Conservation (phyloP, 1,140 invertebrate species). For the Drosophila repleta region DNA sequence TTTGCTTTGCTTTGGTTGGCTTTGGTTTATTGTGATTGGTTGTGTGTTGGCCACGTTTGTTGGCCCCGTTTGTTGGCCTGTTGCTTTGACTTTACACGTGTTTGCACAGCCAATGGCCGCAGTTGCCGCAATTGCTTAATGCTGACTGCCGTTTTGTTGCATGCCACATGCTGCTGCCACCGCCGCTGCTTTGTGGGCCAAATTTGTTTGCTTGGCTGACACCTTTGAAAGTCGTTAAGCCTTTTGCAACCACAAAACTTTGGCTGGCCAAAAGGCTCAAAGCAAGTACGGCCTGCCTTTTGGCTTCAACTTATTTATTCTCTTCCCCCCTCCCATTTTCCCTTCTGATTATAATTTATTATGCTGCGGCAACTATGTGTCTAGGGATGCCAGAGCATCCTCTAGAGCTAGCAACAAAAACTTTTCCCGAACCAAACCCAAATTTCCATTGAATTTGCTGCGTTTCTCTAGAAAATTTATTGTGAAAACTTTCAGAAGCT, state of each 20-base stretch:
- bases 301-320: constrained; percentile 17
- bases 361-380: neutral
- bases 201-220: constrained; percentile 75
- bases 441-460: too few relatives aligned
- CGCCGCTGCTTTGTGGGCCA: constrained; percentile 41
- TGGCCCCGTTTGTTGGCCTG: constrained; percentile 33
- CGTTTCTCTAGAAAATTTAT: too few relatives aligned
- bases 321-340: neutral
- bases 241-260: constrained; percentile 19
- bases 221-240: constrained; percentile 54
- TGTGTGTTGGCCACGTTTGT: constrained; percentile 17
- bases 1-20: constrained; percentile 46
- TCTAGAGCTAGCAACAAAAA: too few relatives aligned
- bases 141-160: constrained; percentile 23
- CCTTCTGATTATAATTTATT: constrained; percentile 9
- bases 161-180: constrained; percentile 8
- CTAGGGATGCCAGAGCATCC: neutral
- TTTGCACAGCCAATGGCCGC: constrained; percentile 22
- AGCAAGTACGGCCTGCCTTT: constrained; percentile 50
- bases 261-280: constrained; percentile 56
- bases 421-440: too few relatives aligned
- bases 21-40: constrained; percentile 41
- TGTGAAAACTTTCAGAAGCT: too few relatives aligned
- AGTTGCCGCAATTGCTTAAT: constrained; percentile 4
- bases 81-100: constrained; percentile 45